Percentiles rank a stretch among this genome's conserved stretches.
Evolutionary conservation across 1,140 invertebrate genomes (phyloP).

Genomic region (Asobara japonica): DNA sequence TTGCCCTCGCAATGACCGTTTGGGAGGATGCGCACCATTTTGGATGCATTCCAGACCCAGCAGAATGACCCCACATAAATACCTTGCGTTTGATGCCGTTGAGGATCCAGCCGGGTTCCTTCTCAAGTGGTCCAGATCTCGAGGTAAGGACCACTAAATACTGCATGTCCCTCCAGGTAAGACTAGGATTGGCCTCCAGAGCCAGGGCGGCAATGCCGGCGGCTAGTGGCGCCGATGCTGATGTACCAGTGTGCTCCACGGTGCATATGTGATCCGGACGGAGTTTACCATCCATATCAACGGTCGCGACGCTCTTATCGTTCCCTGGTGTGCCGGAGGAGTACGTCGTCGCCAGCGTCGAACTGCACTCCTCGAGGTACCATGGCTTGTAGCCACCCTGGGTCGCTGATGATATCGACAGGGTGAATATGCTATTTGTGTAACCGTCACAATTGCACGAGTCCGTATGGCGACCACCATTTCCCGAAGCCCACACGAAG

Average conservation of each 20-base stretch:
- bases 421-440: conserved; percentile 97
- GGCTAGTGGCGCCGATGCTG: conserved; percentile 93
- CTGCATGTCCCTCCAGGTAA: conserved; percentile 98
- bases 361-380: conserved; percentile 98
- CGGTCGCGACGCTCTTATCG: conserved; percentile 94
- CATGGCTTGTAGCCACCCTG: conserved; percentile 96
- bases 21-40: too few species aligned
- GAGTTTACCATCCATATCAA: conserved; percentile 91
- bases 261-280: conserved; percentile 88
- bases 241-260: conserved; percentile 91
- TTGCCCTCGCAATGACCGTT: too few species aligned
- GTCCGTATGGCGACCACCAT: conserved; percentile 95
- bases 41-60: too few species aligned
- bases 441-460: conserved; percentile 99
- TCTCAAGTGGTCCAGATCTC: conserved; percentile 79
- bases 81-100: conserved; percentile 94
- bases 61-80: too few species aligned
- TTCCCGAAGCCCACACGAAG: conserved; percentile 99
- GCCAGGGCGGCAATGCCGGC: conserved; percentile 95
- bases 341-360: conserved; percentile 95
- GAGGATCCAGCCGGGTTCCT: conserved; percentile 88
- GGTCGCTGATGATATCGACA: conserved; percentile 97
- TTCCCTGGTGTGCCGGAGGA: conserved; percentile 93
- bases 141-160: conserved; percentile 96
- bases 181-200: conserved; percentile 90